These are phyloP conservation scores for Stenchaetothrips biformis DNA, from an alignment of 2,888 invertebrate species.

Conservation along the genomic window DNA sequence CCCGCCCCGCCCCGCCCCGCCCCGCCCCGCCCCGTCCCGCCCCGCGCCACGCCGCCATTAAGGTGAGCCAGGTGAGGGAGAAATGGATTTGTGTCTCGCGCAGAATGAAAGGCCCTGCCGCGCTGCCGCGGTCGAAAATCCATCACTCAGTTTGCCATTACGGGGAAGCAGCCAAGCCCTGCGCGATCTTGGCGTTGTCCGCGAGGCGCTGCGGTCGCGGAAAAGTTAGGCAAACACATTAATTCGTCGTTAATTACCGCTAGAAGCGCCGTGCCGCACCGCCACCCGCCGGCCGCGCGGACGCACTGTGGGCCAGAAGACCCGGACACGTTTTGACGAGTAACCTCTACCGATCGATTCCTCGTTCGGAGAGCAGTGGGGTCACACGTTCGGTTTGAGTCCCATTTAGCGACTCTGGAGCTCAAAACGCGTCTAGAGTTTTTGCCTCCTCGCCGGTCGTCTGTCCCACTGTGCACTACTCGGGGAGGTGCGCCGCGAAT, in stretches of 20 bases:
- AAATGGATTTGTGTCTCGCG: slow-evolving; percentile 7
- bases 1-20: background rate
- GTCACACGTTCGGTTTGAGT: too few relatives aligned
- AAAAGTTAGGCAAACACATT: background rate
- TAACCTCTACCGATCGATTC: too few relatives aligned
- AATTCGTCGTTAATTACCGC: background rate
- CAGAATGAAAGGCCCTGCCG: background rate
- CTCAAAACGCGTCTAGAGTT: too few relatives aligned
- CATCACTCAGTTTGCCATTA: slow-evolving; percentile 4
- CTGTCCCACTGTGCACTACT: background rate
- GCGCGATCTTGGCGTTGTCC: too few relatives aligned
- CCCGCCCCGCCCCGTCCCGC: background rate
- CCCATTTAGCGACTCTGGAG: too few relatives aligned
- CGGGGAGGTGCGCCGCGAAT: background rate
- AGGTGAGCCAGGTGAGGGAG: slow-evolving; percentile 8
- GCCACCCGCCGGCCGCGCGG: too few relatives aligned
- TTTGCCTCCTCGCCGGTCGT: too few relatives aligned
- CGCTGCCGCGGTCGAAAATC: background rate
- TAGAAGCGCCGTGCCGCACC: background rate
- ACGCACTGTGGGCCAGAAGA: too few relatives aligned
- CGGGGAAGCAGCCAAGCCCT: background rate
- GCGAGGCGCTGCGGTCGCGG: background rate
- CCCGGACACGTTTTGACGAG: too few relatives aligned
- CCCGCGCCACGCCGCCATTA: background rate
- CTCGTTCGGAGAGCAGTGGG: too few relatives aligned